A percentile compares a stretch with the other conserved stretches of the same genome.
Conservation (phyloP, 2,113 vertebrate species). For the Nanorana parkeri region DNA sequence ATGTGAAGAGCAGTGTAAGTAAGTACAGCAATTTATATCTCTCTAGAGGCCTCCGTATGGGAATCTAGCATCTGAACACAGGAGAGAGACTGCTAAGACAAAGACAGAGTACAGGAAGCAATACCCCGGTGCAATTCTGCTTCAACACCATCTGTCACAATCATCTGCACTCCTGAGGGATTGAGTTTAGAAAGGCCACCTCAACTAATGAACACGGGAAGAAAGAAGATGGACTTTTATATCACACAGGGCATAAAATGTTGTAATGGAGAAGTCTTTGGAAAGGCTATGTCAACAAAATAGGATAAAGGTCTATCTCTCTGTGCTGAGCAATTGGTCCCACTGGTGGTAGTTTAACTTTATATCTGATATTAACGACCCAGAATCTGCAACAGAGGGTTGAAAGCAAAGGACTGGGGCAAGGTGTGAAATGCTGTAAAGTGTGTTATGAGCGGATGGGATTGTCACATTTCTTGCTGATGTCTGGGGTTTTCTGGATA, state of each 20-base stretch:
- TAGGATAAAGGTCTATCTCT: conserved; percentile 62
- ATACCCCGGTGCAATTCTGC: conserved; percentile 64
- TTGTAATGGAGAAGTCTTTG: background rate
- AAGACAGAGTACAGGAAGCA: conserved; percentile 59
- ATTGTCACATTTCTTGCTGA: conserved; percentile 43
- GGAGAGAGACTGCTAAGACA: conserved; percentile 63
- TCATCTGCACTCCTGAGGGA: conserved; percentile 69
- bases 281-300: conserved; percentile 59
- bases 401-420: conserved; percentile 2
- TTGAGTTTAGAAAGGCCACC: conserved; percentile 70
- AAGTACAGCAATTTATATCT: conserved; percentile 68
- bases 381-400: background rate
- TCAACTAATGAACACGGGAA: conserved; percentile 67
- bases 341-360: conserved; percentile 53
- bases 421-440: conserved; percentile 5
- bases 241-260: conserved; percentile 69
- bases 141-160: conserved; percentile 76
- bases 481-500: conserved; percentile 35
- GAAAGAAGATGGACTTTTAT: conserved; percentile 64
- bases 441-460: conserved; percentile 10
- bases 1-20: conserved; percentile 65
- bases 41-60: conserved; percentile 71
- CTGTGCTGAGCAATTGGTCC: conserved; percentile 60
- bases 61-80: conserved; percentile 71
- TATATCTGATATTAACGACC: background rate